Conservation (phyloP, 2,113 vertebrate species). For the Haliaeetus leucogaster region DNA sequence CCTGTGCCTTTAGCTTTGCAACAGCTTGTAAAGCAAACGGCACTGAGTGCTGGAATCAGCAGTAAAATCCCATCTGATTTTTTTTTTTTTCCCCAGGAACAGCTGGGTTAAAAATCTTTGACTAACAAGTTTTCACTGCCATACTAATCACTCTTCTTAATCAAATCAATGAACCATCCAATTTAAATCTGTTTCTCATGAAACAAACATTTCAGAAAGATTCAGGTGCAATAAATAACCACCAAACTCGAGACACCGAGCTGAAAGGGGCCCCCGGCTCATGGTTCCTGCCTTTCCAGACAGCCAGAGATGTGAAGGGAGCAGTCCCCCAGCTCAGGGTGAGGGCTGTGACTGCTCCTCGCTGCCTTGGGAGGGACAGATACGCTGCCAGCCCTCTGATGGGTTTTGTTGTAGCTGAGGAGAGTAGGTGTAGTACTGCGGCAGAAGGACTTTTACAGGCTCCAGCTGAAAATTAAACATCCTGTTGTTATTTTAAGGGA, state of each 20-base stretch:
- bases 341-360: not conserved
- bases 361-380: not conserved
- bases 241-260: not conserved
- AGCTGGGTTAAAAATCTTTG: conserved; percentile 47
- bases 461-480: not conserved
- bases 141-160: conserved; percentile 1
- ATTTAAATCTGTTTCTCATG: conserved; percentile 27
- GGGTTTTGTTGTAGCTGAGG: not conserved
- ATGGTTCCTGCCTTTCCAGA: not conserved
- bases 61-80: not conserved
- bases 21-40: not conserved
- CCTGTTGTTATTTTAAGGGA: not conserved
- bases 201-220: not conserved
- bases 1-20: not conserved
- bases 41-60: not conserved
- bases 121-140: conserved; percentile 19
- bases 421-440: not conserved
- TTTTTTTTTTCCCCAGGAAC: not conserved
- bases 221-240: not conserved
- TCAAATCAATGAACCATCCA: conserved; percentile 23
- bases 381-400: not conserved
- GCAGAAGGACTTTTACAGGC: not conserved
- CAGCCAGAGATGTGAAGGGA: not conserved
- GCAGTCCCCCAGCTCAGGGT: not conserved
- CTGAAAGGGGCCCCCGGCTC: not conserved